Conservation (phyloP, 1,140 invertebrate genomes). For the Drosophila lini region DNA sequence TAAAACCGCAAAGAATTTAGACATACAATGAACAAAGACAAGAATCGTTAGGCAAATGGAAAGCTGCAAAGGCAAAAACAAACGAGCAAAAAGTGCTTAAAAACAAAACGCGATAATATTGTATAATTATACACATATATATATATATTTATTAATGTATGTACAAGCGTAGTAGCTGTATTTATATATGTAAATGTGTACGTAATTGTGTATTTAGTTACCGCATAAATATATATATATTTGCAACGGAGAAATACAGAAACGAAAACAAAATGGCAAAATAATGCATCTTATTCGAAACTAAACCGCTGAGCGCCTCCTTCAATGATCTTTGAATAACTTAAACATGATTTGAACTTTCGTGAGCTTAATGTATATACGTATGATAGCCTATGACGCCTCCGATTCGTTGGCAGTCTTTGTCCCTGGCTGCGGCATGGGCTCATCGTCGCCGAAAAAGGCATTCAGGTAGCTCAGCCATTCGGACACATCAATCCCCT, state of each 20-base stretch:
- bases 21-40: conserved; percentile 80
- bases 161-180: conserved; percentile 73
- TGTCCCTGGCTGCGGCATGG: conserved; percentile 1
- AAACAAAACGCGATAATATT: conserved; percentile 76
- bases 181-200: conserved; percentile 81
- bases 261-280: conserved; percentile 33
- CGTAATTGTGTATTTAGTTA: conserved; percentile 81
- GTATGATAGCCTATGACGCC: background rate
- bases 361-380: background rate
- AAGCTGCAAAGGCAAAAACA: conserved; percentile 48
- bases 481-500: conserved; percentile 37
- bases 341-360: conserved; percentile 14
- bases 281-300: conserved; percentile 24
- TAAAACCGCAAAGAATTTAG: conserved; percentile 78
- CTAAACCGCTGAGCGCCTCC: background rate
- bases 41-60: conserved; percentile 48
- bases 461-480: conserved; percentile 53
- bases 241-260: conserved; percentile 72
- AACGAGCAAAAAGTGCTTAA: conserved; percentile 49
- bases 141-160: conserved; percentile 68
- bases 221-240: conserved; percentile 74
- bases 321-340: background rate
- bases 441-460: conserved; percentile 55
- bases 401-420: background rate
- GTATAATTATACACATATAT: conserved; percentile 76